phyloP scores from a whole-genome alignment of 92 coral and sea anemone genomes.

The Desmophyllum pertusum region DNA sequence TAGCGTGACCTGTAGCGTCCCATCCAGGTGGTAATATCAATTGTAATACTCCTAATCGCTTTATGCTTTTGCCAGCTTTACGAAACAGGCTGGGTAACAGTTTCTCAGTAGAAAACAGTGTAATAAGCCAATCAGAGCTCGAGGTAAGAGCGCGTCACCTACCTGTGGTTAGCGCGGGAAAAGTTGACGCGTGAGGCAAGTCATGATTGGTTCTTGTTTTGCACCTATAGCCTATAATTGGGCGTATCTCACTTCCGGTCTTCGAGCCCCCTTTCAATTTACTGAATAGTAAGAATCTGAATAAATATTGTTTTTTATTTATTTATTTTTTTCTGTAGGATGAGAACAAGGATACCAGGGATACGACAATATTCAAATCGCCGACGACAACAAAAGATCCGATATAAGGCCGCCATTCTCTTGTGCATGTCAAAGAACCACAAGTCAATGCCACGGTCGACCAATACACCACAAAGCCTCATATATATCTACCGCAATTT shows the following conservation, averaged over 20 bases:
- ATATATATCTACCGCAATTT: neutral
- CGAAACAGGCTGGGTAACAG: too few species aligned
- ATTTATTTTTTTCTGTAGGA: neutral
- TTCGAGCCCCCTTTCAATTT: too few species aligned
- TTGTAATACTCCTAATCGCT: too few species aligned
- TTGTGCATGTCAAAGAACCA: neutral
- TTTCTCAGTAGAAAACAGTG: too few species aligned
- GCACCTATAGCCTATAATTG: neutral
- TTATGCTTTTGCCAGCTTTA: too few species aligned
- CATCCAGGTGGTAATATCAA: too few species aligned
- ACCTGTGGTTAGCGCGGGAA: neutral
- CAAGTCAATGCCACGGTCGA: too few species aligned
- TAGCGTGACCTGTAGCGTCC: too few species aligned
- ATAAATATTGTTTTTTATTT: too few species aligned
- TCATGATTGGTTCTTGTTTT: neutral
- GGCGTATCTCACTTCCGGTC: too few species aligned
- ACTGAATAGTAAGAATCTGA: neutral
- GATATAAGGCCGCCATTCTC: neutral
- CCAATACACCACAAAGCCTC: neutral
- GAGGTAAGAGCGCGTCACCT: neutral
- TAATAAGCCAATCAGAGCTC: neutral
- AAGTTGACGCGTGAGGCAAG: neutral
- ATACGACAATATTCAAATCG: too few species aligned
- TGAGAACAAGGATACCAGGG: neutral
- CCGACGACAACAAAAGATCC: neutral